Conservation (phyloP, 2,113 vertebrate species). For the Felis chaus region DNA sequence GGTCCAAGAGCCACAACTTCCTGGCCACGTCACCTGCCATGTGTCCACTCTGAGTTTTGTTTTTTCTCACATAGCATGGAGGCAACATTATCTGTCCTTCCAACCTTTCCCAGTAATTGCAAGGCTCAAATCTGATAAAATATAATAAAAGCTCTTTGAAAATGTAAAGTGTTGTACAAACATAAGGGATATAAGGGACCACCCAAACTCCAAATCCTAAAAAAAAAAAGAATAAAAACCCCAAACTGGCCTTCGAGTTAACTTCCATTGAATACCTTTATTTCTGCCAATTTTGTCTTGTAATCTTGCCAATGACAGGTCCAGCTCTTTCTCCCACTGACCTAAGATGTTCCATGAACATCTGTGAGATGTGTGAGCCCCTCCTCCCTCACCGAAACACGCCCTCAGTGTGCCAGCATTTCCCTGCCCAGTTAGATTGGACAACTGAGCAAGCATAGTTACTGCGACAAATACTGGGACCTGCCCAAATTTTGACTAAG, state of each 20-base stretch:
- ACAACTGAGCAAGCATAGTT: background rate
- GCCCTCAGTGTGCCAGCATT: background rate
- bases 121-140: background rate
- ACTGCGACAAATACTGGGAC: background rate
- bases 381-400: background rate
- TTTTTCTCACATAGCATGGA: background rate
- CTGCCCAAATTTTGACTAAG: conserved; percentile 40
- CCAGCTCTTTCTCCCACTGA: background rate
- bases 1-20: background rate
- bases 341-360: background rate
- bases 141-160: conserved; percentile 5
- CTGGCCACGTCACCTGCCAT: background rate
- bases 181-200: background rate
- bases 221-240: background rate
- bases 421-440: background rate
- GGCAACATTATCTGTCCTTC: background rate
- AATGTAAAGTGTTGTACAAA: background rate
- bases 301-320: background rate
- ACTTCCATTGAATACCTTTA: background rate
- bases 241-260: background rate
- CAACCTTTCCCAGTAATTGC: background rate
- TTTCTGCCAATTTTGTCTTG: background rate
- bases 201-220: background rate
- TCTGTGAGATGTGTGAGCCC: background rate
- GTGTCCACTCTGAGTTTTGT: background rate